Conservation (phyloP, 1,140 invertebrate genomes). For the Neelides sp. region DNA sequence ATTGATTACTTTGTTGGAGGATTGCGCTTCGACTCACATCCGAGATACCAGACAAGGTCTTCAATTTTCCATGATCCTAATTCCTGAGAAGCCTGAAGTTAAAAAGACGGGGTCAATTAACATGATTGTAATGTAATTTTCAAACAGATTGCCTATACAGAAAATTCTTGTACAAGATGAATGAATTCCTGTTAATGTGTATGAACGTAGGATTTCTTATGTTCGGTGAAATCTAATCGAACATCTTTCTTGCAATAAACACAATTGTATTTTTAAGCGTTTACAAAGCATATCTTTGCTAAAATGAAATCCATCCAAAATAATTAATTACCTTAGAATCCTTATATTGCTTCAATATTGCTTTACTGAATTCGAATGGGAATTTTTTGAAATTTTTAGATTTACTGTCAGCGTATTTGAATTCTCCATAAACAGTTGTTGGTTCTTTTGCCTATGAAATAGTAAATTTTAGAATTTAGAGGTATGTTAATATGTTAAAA, state of each 20-base stretch:
- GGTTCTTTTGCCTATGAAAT: constrained; percentile 42
- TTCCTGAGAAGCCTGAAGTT: constrained; percentile 45
- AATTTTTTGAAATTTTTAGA: constrained; percentile 60
- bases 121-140: too few species aligned
- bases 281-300: background rate
- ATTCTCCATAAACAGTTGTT: constrained; percentile 50
- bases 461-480: constrained; percentile 9
- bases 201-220: too few species aligned
- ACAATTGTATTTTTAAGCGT: background rate
- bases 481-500: constrained; percentile 7
- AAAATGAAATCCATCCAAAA: background rate
- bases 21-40: constrained; percentile 62
- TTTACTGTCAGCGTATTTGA: constrained; percentile 62
- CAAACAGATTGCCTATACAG: too few species aligned
- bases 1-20: constrained; percentile 50
- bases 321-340: constrained; percentile 49
- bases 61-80: constrained; percentile 60
- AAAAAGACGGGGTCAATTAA: constrained; percentile 14
- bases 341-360: constrained; percentile 65
- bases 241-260: too few species aligned
- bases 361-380: constrained; percentile 63
- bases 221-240: too few species aligned
- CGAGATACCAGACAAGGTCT: constrained; percentile 67
- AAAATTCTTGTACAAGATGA: too few species aligned
- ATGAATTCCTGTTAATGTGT: too few species aligned